Percentiles rank a stretch among this genome's conserved stretches.
Conservation (phyloP, 2,797 vertebrate species). For the Mormyrops attenuatus region DNA sequence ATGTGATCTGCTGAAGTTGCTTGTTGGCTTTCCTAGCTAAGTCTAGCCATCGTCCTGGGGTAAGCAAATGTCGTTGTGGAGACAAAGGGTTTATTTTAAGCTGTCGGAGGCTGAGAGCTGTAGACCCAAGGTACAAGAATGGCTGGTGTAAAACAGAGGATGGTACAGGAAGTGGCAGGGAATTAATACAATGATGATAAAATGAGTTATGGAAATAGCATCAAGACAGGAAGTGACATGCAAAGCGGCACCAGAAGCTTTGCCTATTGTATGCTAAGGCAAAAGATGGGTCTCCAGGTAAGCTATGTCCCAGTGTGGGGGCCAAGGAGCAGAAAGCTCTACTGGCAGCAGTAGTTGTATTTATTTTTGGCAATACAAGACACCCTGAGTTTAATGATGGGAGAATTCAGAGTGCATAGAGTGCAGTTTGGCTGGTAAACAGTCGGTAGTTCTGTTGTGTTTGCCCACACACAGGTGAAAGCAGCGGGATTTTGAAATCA, state of each 20-base stretch:
- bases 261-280: neutral
- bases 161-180: neutral
- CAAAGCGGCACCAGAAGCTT: neutral
- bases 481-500: neutral
- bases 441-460: neutral
- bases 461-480: neutral
- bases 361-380: conserved; percentile 8
- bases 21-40: neutral
- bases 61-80: neutral
- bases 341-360: neutral
- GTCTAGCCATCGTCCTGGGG: neutral
- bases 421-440: neutral
- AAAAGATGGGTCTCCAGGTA: neutral
- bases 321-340: neutral
- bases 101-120: neutral
- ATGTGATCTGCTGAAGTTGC: neutral
- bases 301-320: neutral
- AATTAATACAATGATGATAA: neutral
- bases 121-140: neutral
- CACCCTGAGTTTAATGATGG: neutral
- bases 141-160: neutral
- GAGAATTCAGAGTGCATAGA: neutral
- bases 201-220: neutral
- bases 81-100: neutral
- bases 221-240: neutral